These are phyloP conservation scores for Melanotaenia boesemani DNA, from an alignment of 2,797 vertebrate species.

Conservation along the genomic window DNA sequence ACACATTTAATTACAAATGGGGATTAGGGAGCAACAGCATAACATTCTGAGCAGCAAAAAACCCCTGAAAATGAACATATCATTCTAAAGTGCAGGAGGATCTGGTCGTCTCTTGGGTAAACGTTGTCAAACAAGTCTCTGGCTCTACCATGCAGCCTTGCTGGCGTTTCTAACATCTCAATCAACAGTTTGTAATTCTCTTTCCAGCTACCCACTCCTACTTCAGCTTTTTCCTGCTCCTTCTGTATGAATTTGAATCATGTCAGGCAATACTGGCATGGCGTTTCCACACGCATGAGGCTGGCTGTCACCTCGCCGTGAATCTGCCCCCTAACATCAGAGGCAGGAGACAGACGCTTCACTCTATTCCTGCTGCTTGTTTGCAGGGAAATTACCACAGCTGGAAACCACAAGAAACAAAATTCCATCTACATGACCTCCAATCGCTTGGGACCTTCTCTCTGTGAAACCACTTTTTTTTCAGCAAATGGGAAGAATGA, in stretches of 20 bases:
- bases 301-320: constrained; percentile 45
- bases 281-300: constrained; percentile 32
- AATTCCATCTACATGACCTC: constrained; percentile 56
- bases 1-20: constrained; percentile 81
- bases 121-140: constrained; percentile 62
- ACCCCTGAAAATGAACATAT: constrained; percentile 57
- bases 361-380: constrained; percentile 16
- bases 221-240: constrained; percentile 26
- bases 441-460: constrained; percentile 38
- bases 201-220: constrained; percentile 8
- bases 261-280: constrained; percentile 31
- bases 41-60: constrained; percentile 65
- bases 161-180: constrained; percentile 38
- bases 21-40: constrained; percentile 74
- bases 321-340: constrained; percentile 39
- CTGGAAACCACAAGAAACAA: constrained; percentile 49
- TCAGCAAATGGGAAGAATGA: constrained; percentile 38
- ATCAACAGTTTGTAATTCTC: constrained; percentile 32
- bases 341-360: constrained; percentile 47
- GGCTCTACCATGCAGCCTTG: constrained; percentile 15
- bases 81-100: constrained; percentile 60
- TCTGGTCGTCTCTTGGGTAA: constrained; percentile 58
- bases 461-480: constrained; percentile 39
- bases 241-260: constrained; percentile 24
- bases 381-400: constrained; percentile 56